Percentiles rank a stretch among this genome's conserved stretches.
Conservation (phyloP, 2,888 invertebrate species). For the Neuroscelio doddi region DNA sequence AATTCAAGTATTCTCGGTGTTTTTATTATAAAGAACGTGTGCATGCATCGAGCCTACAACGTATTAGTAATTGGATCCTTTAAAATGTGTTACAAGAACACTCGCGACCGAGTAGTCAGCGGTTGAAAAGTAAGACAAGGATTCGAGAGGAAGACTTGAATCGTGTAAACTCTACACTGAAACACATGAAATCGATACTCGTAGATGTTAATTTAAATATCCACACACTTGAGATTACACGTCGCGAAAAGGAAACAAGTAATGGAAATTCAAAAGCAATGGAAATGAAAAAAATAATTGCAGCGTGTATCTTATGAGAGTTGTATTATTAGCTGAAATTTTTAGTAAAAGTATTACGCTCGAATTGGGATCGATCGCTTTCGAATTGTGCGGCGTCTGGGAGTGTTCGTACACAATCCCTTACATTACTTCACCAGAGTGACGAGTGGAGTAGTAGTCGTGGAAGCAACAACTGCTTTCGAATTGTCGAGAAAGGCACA, state of each 20-base stretch:
- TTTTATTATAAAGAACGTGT: slow-evolving; percentile 24
- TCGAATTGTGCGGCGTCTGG: no score
- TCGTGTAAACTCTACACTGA: slow-evolving; percentile 39
- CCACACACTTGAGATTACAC: no score
- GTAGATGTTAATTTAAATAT: slow-evolving; percentile 40
- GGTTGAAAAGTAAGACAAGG: slow-evolving; percentile 59
- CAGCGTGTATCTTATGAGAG: no score
- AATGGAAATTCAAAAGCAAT: no score
- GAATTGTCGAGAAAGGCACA: slow-evolving; percentile 28
- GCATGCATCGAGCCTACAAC: slow-evolving; percentile 28
- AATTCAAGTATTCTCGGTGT: no score
- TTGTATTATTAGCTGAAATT: slow-evolving; percentile 19
- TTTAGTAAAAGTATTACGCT: slow-evolving; percentile 26
- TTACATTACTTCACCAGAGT: no score
- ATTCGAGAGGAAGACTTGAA: slow-evolving; percentile 51
- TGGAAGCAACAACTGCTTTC: no score
- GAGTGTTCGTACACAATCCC: no score
- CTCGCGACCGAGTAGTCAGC: slow-evolving; percentile 52
- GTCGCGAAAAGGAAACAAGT: no score
- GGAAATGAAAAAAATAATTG: no score
- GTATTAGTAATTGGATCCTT: slow-evolving; percentile 56
- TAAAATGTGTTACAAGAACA: slow-evolving; percentile 61
- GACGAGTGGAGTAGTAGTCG: no score
- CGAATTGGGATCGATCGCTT: slow-evolving; percentile 30
- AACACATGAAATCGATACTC: slow-evolving; percentile 46